Percentiles rank a stretch among this genome's conserved stretches.
Evolutionary conservation across 1,140 invertebrate genomes (phyloP).

Genomic region (Pachypeltis micranthus): DNA sequence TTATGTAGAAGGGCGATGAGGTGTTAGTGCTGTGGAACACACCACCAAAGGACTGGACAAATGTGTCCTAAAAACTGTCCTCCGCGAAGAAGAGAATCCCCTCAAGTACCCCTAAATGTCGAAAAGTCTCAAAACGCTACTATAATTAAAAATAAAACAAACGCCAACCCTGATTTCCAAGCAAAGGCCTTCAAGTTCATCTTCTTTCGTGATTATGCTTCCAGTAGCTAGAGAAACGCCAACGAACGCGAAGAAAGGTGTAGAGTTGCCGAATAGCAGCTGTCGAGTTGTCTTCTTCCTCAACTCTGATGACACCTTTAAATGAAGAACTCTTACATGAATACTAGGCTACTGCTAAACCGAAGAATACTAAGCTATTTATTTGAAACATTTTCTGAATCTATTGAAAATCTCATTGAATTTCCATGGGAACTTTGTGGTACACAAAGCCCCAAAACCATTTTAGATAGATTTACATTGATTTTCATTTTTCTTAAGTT

Average conservation of each 20-base stretch:
- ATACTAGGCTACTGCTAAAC: neutral
- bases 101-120: slow-evolving; percentile 22
- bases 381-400: neutral
- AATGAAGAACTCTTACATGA: neutral
- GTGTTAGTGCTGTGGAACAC: too few species aligned
- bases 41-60: too few species aligned
- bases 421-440: neutral
- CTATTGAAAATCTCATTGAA: neutral
- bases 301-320: slow-evolving; percentile 36
- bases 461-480: too few species aligned
- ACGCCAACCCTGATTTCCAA: slow-evolving; percentile 57
- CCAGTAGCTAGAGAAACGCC: slow-evolving; percentile 62
- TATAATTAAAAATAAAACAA: slow-evolving; percentile 9
- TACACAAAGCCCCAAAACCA: too few species aligned
- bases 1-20: too few species aligned
- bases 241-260: slow-evolving; percentile 60
- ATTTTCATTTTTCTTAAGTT: too few species aligned
- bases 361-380: neutral
- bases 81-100: too few species aligned
- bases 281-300: slow-evolving; percentile 46
- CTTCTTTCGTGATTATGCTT: slow-evolving; percentile 60
- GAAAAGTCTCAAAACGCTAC: slow-evolving; percentile 12
- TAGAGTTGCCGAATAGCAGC: slow-evolving; percentile 54
- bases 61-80: too few species aligned
- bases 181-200: slow-evolving; percentile 64